Evolutionary conservation across 1,140 invertebrate species (phyloP), one percentile per base, ranked within the genome.

Genomic region (Andricus grossulariae): DNA sequence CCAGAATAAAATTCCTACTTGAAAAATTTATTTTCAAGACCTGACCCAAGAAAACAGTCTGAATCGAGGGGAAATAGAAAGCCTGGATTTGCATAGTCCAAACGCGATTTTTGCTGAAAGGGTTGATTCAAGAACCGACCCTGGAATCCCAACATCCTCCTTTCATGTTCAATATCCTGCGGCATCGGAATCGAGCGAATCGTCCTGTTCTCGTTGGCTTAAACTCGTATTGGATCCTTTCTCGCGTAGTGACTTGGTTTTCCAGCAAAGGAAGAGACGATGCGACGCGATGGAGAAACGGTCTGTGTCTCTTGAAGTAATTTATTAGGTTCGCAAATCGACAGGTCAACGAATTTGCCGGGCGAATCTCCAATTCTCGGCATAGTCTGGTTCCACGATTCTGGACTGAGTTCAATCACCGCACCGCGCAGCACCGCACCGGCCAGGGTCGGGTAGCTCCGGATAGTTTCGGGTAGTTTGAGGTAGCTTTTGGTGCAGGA

Each of bases 301-400:
- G 39, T 4, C 10, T 54, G n/a, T 54, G 52, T 18, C 52, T 45
- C 39, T 11, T 16, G n/a, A 54, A 5, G 78, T 78, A 80, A 83
- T 83, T 83, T 81, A 81, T 83, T 83, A 77, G 77, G 77, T 79
- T 78, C 78, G 76, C 74, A 83, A 81, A 81, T 83, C 80, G 78
- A 77, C 81, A 80, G 77, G 52, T 82, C 73, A 74, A 72, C 76
- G 70, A 82, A 80, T 82, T 75, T 78, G 39, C 11, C 71, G 25
- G 45, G 71, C 50, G 60, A 49, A 60, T 76, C 71, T 49, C 74
- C 50, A 75, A 73, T 70, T 71, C 60, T 54, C 50, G 60, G 13
- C 39, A 77, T 77, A 25, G 10, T 52, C 3, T 73, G 32, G 16
- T 32, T 52, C 19, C 25, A 19, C 19, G 51, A 39, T 10, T 52